A percentile compares a stretch with the other conserved stretches of the same genome.
Conservation (phyloP, 2,113 vertebrate species). For the Bos indicus region DNA sequence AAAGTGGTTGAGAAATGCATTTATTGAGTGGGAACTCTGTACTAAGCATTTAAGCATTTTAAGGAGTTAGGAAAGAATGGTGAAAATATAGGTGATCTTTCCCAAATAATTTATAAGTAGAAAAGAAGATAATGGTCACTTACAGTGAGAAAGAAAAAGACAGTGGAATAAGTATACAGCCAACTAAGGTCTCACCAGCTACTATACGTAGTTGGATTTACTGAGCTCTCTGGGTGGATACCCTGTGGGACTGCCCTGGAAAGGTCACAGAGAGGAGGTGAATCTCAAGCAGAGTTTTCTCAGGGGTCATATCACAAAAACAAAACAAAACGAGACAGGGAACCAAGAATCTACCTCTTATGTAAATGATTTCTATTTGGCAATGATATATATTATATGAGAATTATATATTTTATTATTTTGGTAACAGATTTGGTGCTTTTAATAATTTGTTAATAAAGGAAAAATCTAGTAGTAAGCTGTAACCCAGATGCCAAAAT, state of each 20-base stretch:
- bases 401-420: background rate
- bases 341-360: background rate
- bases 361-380: background rate
- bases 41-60: background rate
- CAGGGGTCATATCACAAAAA: conserved; percentile 47
- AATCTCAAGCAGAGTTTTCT: conserved; percentile 33
- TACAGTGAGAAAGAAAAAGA: background rate
- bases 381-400: background rate
- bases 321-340: conserved; percentile 39
- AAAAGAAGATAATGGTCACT: background rate
- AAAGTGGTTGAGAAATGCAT: background rate
- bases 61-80: background rate
- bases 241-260: conserved; percentile 55
- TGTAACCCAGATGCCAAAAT: background rate
- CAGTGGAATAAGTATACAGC: background rate
- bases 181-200: background rate
- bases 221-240: background rate
- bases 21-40: background rate
- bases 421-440: background rate
- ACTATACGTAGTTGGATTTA: conserved; percentile 8
- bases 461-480: background rate
- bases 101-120: background rate
- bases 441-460: conserved; percentile 22
- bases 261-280: conserved; percentile 58
- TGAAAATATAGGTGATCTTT: background rate